These are phyloP conservation scores for Caerostris darwini DNA, from an alignment of 1,140 invertebrate genomes.

Conservation along the genomic window DNA sequence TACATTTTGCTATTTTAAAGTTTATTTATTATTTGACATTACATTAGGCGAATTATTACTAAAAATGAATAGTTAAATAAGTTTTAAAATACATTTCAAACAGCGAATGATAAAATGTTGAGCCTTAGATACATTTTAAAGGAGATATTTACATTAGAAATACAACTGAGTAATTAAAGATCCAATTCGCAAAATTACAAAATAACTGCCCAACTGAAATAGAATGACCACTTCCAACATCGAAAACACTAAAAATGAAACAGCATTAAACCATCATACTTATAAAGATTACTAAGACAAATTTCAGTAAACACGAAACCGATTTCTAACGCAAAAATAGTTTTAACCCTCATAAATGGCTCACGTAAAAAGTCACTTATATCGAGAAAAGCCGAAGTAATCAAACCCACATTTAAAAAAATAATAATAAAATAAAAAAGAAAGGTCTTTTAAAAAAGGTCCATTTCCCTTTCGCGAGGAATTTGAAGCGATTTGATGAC, in stretches of 20 bases:
- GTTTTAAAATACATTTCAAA: too few species aligned
- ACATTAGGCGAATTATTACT: too few species aligned
- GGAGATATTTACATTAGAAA: too few species aligned
- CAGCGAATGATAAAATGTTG: too few species aligned
- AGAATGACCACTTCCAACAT: background rate
- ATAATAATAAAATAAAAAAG: too few species aligned
- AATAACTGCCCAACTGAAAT: background rate
- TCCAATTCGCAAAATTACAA: too few species aligned
- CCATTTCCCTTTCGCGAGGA: background rate
- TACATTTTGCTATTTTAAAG: too few species aligned
- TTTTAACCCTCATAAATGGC: background rate
- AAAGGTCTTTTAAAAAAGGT: background rate
- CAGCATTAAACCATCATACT: background rate
- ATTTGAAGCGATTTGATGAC: constrained; percentile 29
- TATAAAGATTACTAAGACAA: background rate
- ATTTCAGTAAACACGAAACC: background rate
- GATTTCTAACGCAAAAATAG: background rate
- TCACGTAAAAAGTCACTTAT: background rate
- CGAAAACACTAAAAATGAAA: background rate
- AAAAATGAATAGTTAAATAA: too few species aligned
- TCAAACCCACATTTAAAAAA: background rate
- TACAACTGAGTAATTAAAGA: too few species aligned
- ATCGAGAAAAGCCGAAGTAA: background rate
- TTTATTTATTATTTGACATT: too few species aligned
- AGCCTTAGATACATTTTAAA: too few species aligned